These are phyloP conservation scores for Drosophila sechellia DNA, from an alignment of 1,140 invertebrate species.

Conservation along the genomic window DNA sequence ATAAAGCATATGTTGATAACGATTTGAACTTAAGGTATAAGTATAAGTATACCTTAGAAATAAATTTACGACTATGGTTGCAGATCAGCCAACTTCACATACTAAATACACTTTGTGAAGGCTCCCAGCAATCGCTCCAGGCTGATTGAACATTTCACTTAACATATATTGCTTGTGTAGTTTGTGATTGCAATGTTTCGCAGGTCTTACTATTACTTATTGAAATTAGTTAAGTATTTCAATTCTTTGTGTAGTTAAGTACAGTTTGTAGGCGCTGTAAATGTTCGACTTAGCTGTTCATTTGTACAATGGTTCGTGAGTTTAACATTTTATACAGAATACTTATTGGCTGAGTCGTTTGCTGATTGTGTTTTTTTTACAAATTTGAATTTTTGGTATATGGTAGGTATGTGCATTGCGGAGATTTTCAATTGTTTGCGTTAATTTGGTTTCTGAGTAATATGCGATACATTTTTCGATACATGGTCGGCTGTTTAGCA, in stretches of 20 bases:
- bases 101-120: constrained; percentile 64
- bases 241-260: constrained; percentile 52
- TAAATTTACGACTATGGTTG: constrained; percentile 7
- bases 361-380: constrained; percentile 60
- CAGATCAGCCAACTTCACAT: constrained; percentile 4
- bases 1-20: not conserved
- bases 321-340: constrained; percentile 40
- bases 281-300: constrained; percentile 11
- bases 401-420: constrained; percentile 17
- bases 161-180: constrained; percentile 57
- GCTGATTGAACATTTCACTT: constrained; percentile 45
- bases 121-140: constrained; percentile 37
- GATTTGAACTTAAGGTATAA: constrained; percentile 44
- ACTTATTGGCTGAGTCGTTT: constrained; percentile 60
- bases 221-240: constrained; percentile 18
- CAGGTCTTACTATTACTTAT: constrained; percentile 21
- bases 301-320: constrained; percentile 64
- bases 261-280: constrained; percentile 42
- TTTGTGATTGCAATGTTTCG: constrained; percentile 49
- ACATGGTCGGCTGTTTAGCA: constrained; percentile 10
- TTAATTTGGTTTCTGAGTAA: constrained; percentile 20
- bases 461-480: constrained; percentile 18
- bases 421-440: constrained; percentile 2
- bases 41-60: constrained; percentile 8
- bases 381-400: constrained; percentile 23